A percentile compares a stretch with the other conserved stretches of the same genome.
phyloP scores from a whole-genome alignment of 2,888 invertebrate genomes.

The Allygus modestus region DNA sequence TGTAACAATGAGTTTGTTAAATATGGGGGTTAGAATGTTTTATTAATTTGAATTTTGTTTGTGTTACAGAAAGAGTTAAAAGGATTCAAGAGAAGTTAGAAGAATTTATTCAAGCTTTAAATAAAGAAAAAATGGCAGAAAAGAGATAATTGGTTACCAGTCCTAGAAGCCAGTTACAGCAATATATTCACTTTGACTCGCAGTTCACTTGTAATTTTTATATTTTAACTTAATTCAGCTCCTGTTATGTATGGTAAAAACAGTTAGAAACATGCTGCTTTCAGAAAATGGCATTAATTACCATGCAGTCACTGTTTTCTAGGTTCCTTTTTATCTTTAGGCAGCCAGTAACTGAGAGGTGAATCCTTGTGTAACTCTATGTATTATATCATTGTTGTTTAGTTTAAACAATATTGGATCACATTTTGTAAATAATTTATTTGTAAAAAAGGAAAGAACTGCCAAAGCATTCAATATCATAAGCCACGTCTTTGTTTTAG shows the following conservation, averaged over 20 bases:
- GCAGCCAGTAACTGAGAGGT: neutral
- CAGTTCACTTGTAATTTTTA: neutral
- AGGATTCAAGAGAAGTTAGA: slow-evolving; percentile 99
- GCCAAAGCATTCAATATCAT: neutral
- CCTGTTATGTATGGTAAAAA: neutral
- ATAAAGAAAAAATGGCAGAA: slow-evolving; percentile 87
- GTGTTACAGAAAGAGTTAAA: slow-evolving; percentile 91
- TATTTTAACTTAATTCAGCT: neutral
- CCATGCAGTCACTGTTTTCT: too few species aligned
- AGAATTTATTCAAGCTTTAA: slow-evolving; percentile 98
- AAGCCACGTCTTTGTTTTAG: neutral
- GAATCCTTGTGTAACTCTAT: neutral
- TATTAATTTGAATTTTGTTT: slow-evolving; percentile 62
- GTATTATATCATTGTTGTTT: neutral
- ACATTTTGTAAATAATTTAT: slow-evolving; percentile 18
- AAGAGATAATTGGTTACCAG: slow-evolving; percentile 9
- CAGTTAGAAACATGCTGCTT: neutral
- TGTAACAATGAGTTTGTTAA: too few species aligned
- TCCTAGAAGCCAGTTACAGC: neutral
- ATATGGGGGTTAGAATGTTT: too few species aligned
- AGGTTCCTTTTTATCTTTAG: neutral
- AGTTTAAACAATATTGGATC: neutral
- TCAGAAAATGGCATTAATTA: too few species aligned
- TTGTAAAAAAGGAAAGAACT: neutral
- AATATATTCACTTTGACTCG: neutral